Percentiles rank a stretch among this genome's conserved stretches.
phyloP scores from a whole-genome alignment of 1,140 invertebrate genomes.

The Neodiprion virginianus region DNA sequence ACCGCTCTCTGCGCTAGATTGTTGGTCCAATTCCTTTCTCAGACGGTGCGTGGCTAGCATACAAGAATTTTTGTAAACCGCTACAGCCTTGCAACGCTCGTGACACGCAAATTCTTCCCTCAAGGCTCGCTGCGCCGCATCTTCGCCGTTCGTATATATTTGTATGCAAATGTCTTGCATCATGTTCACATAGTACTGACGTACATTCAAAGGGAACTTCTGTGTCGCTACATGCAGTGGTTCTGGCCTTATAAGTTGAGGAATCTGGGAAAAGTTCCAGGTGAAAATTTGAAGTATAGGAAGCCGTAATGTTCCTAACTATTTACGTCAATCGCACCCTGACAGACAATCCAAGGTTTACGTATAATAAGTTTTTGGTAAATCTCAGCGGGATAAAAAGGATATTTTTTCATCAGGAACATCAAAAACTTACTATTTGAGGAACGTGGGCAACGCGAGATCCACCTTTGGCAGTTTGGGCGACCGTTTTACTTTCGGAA shows the following conservation, averaged over 20 bases:
- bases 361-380: not conserved
- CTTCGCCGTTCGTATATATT: constrained; percentile 72
- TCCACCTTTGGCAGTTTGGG: constrained; percentile 73
- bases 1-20: constrained; percentile 52
- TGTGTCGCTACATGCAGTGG: constrained; percentile 76
- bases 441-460: constrained; percentile 75
- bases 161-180: constrained; percentile 88
- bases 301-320: not conserved
- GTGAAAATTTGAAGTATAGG: not conserved
- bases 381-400: not conserved
- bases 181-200: constrained; percentile 84
- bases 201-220: constrained; percentile 83
- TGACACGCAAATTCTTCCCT: constrained; percentile 81
- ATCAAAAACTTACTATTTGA: constrained; percentile 54
- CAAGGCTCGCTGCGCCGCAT: constrained; percentile 69
- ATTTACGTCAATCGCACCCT: not conserved
- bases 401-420: not conserved
- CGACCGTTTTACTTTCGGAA: constrained; percentile 62
- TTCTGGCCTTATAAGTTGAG: constrained; percentile 60
- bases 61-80: constrained; percentile 86
- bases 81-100: constrained; percentile 77
- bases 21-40: constrained; percentile 70
- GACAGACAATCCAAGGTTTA: not conserved
- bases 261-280: constrained; percentile 45
- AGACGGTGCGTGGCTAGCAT: constrained; percentile 80